These are phyloP conservation scores for Mechanitis messenoides DNA, from an alignment of 2,888 invertebrate genomes.

Conservation along the genomic window DNA sequence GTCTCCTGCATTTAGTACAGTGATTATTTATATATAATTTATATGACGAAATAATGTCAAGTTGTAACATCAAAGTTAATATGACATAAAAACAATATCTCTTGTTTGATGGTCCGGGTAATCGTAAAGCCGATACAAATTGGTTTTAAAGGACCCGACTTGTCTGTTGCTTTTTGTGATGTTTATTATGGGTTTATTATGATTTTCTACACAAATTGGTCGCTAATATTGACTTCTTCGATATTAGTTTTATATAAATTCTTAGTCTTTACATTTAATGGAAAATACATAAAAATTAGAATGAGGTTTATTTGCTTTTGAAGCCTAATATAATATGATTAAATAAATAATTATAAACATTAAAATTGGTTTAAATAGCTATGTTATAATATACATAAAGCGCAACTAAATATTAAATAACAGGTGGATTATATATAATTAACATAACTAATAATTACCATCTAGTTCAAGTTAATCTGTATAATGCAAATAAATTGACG, in stretches of 20 bases:
- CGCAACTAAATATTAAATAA: neutral
- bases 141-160: slow-evolving; percentile 48
- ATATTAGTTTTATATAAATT: no score
- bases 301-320: neutral
- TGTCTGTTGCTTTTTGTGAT: slow-evolving; percentile 23
- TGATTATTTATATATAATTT: slow-evolving; percentile 4
- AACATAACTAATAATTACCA: neutral
- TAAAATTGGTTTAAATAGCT: neutral
- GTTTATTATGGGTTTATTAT: slow-evolving; percentile 51
- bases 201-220: slow-evolving; percentile 36
- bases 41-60: slow-evolving; percentile 45
- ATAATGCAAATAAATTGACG: slow-evolving; percentile 22
- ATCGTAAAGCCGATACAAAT: slow-evolving; percentile 67
- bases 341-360: no score
- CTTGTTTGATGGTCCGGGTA: slow-evolving; percentile 60
- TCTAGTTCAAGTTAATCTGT: neutral
- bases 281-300: neutral
- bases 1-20: neutral
- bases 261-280: neutral
- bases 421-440: slow-evolving; percentile 1
- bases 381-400: neutral
- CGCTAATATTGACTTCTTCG: neutral
- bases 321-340: no score
- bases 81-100: slow-evolving; percentile 57
- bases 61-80: slow-evolving; percentile 63